These are phyloP conservation scores for Galagoides demidoff DNA, from an alignment of 2,797 vertebrate genomes.

Conservation along the genomic window DNA sequence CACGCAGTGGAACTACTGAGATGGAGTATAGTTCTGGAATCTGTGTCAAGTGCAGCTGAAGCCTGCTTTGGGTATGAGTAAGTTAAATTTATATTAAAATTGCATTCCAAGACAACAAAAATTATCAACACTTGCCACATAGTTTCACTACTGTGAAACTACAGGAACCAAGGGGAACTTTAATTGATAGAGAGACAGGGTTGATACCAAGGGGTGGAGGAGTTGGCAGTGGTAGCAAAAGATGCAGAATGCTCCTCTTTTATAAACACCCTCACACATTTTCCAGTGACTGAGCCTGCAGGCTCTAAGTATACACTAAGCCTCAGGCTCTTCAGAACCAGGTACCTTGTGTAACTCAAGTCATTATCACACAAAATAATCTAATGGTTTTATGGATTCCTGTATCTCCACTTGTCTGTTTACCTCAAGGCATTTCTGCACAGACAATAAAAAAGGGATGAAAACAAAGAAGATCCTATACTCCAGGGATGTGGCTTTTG, in stretches of 20 bases:
- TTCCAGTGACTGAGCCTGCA: background rate
- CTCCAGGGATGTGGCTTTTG: background rate
- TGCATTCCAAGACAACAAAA: background rate
- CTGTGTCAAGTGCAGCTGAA: background rate
- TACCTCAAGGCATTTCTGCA: background rate
- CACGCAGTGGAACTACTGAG: background rate
- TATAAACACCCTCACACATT: background rate
- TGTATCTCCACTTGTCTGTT: background rate
- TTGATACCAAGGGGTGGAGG: background rate
- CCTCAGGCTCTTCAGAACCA: background rate
- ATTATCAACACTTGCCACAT: background rate
- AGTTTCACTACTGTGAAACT: background rate
- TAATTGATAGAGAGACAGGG: background rate
- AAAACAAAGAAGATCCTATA: background rate
- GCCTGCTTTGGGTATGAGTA: background rate
- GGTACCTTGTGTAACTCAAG: background rate
- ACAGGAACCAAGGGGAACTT: background rate
- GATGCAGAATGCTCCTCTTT: background rate
- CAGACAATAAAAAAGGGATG: background rate
- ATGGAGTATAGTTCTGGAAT: background rate
- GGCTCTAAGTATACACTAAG: background rate
- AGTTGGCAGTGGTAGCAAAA: background rate
- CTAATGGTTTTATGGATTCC: background rate
- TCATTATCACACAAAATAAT: background rate
- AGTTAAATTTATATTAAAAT: background rate